phyloP scores from a whole-genome alignment of 2,113 vertebrate genomes.

The Gymnogyps californianus region DNA sequence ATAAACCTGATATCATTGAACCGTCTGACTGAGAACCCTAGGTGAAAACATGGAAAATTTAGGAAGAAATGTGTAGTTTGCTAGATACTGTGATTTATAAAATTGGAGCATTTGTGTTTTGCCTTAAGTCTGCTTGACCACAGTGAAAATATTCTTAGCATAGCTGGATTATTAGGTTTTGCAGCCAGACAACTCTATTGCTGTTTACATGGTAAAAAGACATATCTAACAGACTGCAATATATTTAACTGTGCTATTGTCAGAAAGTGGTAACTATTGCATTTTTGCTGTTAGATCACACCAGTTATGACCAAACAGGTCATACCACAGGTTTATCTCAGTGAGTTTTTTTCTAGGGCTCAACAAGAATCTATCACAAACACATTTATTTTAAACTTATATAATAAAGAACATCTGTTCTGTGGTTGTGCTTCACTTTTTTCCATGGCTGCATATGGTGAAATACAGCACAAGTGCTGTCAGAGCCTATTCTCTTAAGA shows the following conservation, averaged over 20 bases:
- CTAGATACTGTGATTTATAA: background rate
- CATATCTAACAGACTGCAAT: background rate
- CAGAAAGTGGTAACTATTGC: background rate
- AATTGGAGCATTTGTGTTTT: background rate
- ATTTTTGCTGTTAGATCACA: background rate
- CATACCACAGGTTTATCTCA: background rate
- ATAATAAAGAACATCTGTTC: background rate
- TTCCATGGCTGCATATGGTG: background rate
- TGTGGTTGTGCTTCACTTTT: background rate
- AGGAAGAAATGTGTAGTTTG: background rate
- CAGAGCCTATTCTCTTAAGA: background rate
- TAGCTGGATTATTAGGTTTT: background rate
- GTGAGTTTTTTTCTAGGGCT: constrained; percentile 5
- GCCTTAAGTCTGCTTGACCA: background rate
- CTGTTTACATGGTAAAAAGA: background rate
- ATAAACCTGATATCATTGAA: background rate
- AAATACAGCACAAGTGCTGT: background rate
- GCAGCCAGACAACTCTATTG: background rate
- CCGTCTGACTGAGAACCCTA: background rate
- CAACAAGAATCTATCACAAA: background rate
- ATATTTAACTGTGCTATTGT: background rate
- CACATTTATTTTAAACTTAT: background rate
- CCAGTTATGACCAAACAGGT: background rate
- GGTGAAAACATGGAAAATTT: background rate
- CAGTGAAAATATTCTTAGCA: background rate